Base-by-base conservation (phyloP, 1,140 invertebrate genomes). In the Stratiolaelaps scimitus region DNA sequence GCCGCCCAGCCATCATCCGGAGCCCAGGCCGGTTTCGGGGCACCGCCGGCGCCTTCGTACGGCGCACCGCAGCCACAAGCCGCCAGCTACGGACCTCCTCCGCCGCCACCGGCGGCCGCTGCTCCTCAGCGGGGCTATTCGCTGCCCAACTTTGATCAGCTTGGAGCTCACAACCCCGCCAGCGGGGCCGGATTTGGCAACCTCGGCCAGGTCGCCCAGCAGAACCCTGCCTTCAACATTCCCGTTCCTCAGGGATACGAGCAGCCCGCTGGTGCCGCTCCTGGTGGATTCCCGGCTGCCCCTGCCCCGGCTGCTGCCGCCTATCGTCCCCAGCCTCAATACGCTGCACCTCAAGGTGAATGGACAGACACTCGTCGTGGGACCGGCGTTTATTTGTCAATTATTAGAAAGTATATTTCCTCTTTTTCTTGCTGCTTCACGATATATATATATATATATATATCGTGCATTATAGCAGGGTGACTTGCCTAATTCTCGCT, bases 191-290 rank as follows among this genome's bases (percentile, higher is more conserved):
- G 26, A 23, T 60, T 60, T 60, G 53, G 15, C 5, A 60, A 60
- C 10, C 26, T 60, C 2, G 26, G 34, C 26, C 53, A 60, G 34
- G 34, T 60, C 53, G 53, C 53, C 34, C 13, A 26, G 15, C 53
- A 60, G 23, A 60, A 60, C 53, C 53, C 53, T 10, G 53, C 53
- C 53, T 60, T 60, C 53, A 34, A 15, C 15, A 60, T 60, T 10
- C 53, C 26, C 26, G 53, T 60, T 26, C 53, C 53, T 26, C 53
- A 60, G 53, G 53, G 53, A 17, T 34, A 60, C 15, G 53, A 60
- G 10, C 53, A 60, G 23, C 34, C 47, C 47, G 47, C 26, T 28
- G 4, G 15, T 34, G 53, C 1, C 10, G 53, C 26, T 15, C 26
- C 15, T 26, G 26, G 26, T 20, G 26, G 34, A 60, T 34, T 34